Evolutionary conservation across 2,797 vertebrate species (phyloP), one percentile per base, ranked within the genome.

Genomic region (Coranthus polyacanthus): DNA sequence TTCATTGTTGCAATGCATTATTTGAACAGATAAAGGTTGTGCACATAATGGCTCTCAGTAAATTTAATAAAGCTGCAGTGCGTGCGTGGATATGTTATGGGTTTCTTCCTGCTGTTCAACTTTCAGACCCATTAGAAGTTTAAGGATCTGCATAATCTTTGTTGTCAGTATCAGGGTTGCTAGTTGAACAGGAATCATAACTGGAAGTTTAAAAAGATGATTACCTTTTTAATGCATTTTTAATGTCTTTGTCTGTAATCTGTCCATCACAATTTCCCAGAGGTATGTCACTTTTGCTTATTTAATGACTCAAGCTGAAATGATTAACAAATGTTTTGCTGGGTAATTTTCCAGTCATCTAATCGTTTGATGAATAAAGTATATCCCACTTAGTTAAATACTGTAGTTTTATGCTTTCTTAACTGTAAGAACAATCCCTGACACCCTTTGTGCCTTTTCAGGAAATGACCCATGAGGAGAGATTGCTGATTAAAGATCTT

Each of bases 381-480:
- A 61, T 29, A 45, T 42, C 11, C 17, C 1, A 15, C 11, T 16
- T n/a, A n/a, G n/a, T n/a, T n/a, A n/a, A n/a, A n/a, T n/a, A n/a
- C n/a, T n/a, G n/a, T n/a, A n/a, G n/a, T n/a, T n/a, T n/a, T n/a
- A 24, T 44, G 11, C 11, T 21, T 12, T 9, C 37, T 12, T 9
- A 12, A 39, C 3, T 42, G 22, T 5, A n/a, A 21, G 18, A 3
- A 22, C 7, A 58, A 18, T 3, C 15, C 20, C 6, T 43, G 29
- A 12, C 26, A 43, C 10, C 12, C 6, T 58, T 53, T 75, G 7
- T 78, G 11, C 41, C 9, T 68, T 12, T 70, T 38, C 22, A 95
- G 94, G 93, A 94, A 78, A 95, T 95, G 94, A 94, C 78, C 26
- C 24, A 83, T 4, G 83, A 93, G 34, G 95, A 96, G 69, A 89